Conservation (phyloP, 2,888 invertebrate species). For the Andrena chrysosceles region DNA sequence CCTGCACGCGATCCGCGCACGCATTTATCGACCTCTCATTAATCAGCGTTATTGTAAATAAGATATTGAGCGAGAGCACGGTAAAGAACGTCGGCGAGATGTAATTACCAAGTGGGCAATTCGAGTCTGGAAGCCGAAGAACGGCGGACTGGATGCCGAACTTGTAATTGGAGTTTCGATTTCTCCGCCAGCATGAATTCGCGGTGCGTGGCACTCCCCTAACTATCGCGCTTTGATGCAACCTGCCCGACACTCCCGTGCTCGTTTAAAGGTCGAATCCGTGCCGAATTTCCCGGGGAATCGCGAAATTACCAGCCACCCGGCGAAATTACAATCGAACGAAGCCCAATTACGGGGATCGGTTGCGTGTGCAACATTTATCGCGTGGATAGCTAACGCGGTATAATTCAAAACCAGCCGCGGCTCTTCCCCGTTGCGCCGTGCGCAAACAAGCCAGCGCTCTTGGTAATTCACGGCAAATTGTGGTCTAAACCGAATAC, state of each 20-base stretch:
- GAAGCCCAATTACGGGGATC: slow-evolving; percentile 39
- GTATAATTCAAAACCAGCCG: slow-evolving; percentile 40
- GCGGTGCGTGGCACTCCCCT: neutral
- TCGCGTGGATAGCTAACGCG: slow-evolving; percentile 7
- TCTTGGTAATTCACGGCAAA: slow-evolving; percentile 35
- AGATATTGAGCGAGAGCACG: slow-evolving; percentile 2
- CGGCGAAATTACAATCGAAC: slow-evolving; percentile 37
- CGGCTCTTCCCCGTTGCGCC: neutral
- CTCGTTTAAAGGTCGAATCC: slow-evolving; percentile 23
- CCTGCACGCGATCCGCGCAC: slow-evolving; percentile 80
- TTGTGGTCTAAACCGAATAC: slow-evolving; percentile 9
- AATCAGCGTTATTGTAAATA: slow-evolving; percentile 46
- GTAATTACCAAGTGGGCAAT: slow-evolving; percentile 3
- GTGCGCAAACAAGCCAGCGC: slow-evolving; percentile 17
- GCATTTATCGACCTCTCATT: slow-evolving; percentile 56
- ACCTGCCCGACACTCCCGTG: neutral
- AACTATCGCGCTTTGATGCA: neutral
- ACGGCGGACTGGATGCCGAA: neutral
- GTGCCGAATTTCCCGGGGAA: slow-evolving; percentile 8
- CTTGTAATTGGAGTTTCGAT: slow-evolving; percentile 20
- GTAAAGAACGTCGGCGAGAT: neutral
- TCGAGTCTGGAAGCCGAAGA: neutral
- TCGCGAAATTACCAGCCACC: slow-evolving; percentile 15
- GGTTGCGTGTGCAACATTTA: slow-evolving; percentile 42
- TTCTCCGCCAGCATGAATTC: neutral